A percentile compares a stretch with the other conserved stretches of the same genome.
These are phyloP conservation scores for Myotis findleyi DNA, from an alignment of 2,797 vertebrate species.

Conservation along the genomic window DNA sequence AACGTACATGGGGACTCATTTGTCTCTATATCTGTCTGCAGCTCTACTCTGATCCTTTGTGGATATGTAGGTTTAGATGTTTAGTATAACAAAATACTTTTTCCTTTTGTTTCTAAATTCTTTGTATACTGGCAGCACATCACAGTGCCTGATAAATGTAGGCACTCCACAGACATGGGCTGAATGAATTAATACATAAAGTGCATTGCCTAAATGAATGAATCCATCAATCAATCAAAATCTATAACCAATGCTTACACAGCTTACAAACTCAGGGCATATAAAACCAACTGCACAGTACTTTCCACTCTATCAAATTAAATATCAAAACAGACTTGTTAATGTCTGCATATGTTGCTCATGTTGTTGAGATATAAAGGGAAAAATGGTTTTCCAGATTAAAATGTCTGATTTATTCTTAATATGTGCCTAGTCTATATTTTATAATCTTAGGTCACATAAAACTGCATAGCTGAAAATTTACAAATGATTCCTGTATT, in stretches of 20 bases:
- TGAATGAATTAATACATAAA: slow-evolving; percentile 41
- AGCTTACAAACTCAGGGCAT: not conserved
- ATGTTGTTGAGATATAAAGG: not conserved
- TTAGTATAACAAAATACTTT: not conserved
- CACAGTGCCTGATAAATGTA: not conserved
- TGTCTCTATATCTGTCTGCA: not conserved
- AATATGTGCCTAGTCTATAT: not conserved
- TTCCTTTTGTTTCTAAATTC: not conserved
- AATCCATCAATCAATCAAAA: slow-evolving; percentile 16
- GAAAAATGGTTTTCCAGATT: slow-evolving; percentile 24
- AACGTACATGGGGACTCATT: not conserved
- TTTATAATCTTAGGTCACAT: slow-evolving; percentile 27
- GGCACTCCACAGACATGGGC: not conserved
- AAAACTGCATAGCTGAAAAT: slow-evolving; percentile 44
- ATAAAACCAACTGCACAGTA: not conserved
- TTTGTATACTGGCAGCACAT: not conserved
- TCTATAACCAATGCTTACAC: not conserved
- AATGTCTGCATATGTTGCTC: not conserved
- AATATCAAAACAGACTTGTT: not conserved
- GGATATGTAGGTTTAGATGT: not conserved
- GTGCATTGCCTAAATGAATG: not conserved
- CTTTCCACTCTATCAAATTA: not conserved
- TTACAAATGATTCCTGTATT: slow-evolving; percentile 28
- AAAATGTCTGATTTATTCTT: slow-evolving; percentile 42
- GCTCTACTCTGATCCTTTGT: not conserved